Base-by-base conservation (phyloP, 2,113 vertebrate species). In the Miniopterus natalensis region DNA sequence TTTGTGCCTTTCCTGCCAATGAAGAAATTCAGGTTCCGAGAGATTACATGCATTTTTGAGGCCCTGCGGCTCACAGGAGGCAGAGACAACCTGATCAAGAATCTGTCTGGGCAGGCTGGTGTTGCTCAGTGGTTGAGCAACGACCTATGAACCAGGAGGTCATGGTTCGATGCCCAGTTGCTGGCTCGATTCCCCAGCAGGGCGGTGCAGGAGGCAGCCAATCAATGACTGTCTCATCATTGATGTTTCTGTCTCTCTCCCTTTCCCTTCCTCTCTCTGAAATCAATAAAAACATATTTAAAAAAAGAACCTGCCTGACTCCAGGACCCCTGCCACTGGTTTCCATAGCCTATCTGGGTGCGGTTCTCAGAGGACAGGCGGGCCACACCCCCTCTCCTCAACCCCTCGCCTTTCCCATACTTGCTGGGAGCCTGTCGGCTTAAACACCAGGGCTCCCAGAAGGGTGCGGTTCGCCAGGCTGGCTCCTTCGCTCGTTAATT, bases 401-500 rank as follows among this genome's bases (percentile, higher is more conserved):
- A 40, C 45, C 8, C 29, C 45, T 84, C 14, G 1, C n/a, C 84
- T n/a, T 51, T 42, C 53, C 51, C 49, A 55, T 74, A 31, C 29
- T 65, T 63, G 79, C 49, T 84, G 74, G 74, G 55, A 92, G 59
- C 1, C 59, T 74, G 49, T 25, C 47, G 42, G 93, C 77, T 96
- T 97, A 84, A 93, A 96, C 11, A 86, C 75, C 87, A n/a, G 71
- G 66, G 23, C n/a, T 94, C 95, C 96, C 98, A 57, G 65, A 20
- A 96, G 97, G 96, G 97, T 61, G 73, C 97, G 53, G 97, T 96
- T 97, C 97, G 96, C 92, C 79, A 45, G 81, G 97, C 98, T 85
- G 59, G 95, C 98, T 98, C 97, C 95, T 98, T 98, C 98, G 98
- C 98, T 98, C 97, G 97, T 99, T 98, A 98, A 99, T 98, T 98